Evolutionary conservation across 2,797 vertebrate species (phyloP).

Genomic region (Ibycter americanus): DNA sequence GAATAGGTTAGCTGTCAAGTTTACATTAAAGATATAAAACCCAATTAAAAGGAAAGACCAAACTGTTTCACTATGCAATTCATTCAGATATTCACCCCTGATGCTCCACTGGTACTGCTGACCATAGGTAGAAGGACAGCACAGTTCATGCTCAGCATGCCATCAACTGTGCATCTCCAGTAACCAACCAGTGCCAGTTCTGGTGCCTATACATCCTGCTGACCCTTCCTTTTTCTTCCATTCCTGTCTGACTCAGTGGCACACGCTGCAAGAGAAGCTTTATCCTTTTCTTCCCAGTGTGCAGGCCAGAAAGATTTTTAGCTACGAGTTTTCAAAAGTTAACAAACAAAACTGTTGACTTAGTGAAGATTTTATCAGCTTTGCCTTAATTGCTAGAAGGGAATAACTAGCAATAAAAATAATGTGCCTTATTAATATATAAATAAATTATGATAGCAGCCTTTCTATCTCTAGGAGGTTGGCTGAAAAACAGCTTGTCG

Average conservation of each 20-base stretch:
- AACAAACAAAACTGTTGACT: constrained; percentile 47
- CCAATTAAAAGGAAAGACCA: background rate
- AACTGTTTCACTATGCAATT: background rate
- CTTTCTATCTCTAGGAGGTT: constrained; percentile 42
- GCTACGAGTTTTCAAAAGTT: constrained; percentile 3
- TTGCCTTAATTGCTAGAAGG: constrained; percentile 42
- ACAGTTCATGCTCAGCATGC: background rate
- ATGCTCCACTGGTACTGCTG: background rate
- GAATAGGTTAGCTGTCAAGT: background rate
- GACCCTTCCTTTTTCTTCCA: background rate
- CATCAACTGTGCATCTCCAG: background rate
- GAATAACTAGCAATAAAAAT: constrained; percentile 48
- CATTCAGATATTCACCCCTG: background rate
- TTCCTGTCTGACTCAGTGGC: background rate
- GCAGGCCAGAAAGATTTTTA: background rate
- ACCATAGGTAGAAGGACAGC: background rate
- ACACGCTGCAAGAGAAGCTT: background rate
- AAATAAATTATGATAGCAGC: constrained; percentile 55
- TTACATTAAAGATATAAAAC: background rate
- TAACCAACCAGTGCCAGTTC: background rate
- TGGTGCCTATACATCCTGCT: background rate
- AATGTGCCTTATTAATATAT: constrained; percentile 61
- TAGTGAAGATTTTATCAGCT: constrained; percentile 40
- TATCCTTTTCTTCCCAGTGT: background rate
- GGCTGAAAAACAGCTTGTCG: constrained; percentile 69